Evolutionary conservation across 2,797 vertebrate species (phyloP).

Genomic region (Taeniopygia guttata): DNA sequence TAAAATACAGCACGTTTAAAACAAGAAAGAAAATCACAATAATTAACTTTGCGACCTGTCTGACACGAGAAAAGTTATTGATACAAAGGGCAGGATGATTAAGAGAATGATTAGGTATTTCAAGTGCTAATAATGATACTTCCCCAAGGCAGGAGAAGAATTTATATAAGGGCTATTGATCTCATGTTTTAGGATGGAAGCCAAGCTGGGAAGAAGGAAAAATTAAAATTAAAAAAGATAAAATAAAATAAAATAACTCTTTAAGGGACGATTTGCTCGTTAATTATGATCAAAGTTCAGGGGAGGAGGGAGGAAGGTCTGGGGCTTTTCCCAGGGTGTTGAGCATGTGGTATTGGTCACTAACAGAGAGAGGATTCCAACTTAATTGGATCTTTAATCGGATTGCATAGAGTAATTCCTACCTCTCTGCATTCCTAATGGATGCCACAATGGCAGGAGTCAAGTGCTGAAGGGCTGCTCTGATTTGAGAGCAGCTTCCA

Average conservation of each 20-base stretch:
- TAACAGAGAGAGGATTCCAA: not conserved
- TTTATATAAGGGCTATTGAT: not conserved
- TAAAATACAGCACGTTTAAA: not conserved
- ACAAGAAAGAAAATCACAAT: not conserved
- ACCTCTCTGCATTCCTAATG: conserved; percentile 14
- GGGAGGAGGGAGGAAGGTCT: not conserved
- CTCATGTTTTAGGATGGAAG: not conserved
- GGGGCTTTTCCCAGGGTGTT: not conserved
- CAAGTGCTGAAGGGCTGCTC: conserved; percentile 18
- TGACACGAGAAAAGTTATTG: not conserved
- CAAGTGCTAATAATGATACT: not conserved
- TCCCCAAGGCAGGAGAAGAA: not conserved
- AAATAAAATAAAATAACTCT: not conserved
- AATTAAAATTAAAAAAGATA: not conserved
- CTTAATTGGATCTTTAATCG: conserved; percentile 58
- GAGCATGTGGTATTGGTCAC: not conserved
- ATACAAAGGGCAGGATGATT: not conserved
- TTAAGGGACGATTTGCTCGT: not conserved
- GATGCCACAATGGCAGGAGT: conserved; percentile 12
- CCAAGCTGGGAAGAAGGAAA: not conserved
- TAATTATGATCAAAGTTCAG: not conserved
- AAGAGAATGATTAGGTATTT: not conserved
- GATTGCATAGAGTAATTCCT: conserved; percentile 51
- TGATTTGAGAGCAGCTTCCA: conserved; percentile 6
- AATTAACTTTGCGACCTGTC: not conserved